Percentiles rank a stretch among this genome's conserved stretches.
These are phyloP conservation scores for Periplaneta americana DNA, from an alignment of 1,140 invertebrate species.

Conservation along the genomic window DNA sequence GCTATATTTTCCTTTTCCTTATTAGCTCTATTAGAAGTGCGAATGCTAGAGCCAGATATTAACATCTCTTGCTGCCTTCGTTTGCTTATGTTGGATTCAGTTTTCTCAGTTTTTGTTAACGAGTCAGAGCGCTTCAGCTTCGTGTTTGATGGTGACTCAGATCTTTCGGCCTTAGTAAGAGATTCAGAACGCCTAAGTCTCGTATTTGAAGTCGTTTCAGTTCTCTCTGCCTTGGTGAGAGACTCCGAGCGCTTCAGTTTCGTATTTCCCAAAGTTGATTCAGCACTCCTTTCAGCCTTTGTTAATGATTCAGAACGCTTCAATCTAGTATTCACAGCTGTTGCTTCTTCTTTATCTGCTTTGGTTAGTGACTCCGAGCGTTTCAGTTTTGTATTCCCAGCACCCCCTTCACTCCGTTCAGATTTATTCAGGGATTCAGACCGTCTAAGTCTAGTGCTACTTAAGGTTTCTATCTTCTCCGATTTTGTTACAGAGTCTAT, in stretches of 20 bases:
- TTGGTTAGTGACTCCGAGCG: slow-evolving; percentile 57
- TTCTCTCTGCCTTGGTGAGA: slow-evolving; percentile 29
- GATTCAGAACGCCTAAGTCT: slow-evolving; percentile 59
- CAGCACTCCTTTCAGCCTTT: slow-evolving; percentile 36
- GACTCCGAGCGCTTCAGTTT: slow-evolving; percentile 28
- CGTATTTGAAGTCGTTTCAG: slow-evolving; percentile 24
- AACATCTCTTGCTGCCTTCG: slow-evolving; percentile 53
- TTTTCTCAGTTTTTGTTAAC: slow-evolving; percentile 74
- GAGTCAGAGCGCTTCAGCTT: slow-evolving; percentile 58
- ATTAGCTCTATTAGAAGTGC: slow-evolving; percentile 20
- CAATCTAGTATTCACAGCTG: slow-evolving; percentile 31
- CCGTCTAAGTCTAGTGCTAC: slow-evolving; percentile 45
- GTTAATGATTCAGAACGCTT: slow-evolving; percentile 51
- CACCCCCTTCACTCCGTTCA: background rate
- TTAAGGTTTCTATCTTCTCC: background rate
- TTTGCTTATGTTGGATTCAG: slow-evolving; percentile 70
- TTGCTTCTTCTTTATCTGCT: slow-evolving; percentile 32
- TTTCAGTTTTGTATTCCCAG: slow-evolving; percentile 30
- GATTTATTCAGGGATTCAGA: slow-evolving; percentile 52
- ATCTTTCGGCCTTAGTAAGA: slow-evolving; percentile 62
- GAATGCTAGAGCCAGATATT: slow-evolving; percentile 39
- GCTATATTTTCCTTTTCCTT: slow-evolving; percentile 21
- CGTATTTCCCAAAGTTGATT: slow-evolving; percentile 25
- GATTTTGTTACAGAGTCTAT: background rate
- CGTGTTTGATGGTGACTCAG: slow-evolving; percentile 24